A percentile compares a stretch with the other conserved stretches of the same genome.
Conservation (phyloP, 1,140 invertebrate species). For the Drosophila ficusphila region DNA sequence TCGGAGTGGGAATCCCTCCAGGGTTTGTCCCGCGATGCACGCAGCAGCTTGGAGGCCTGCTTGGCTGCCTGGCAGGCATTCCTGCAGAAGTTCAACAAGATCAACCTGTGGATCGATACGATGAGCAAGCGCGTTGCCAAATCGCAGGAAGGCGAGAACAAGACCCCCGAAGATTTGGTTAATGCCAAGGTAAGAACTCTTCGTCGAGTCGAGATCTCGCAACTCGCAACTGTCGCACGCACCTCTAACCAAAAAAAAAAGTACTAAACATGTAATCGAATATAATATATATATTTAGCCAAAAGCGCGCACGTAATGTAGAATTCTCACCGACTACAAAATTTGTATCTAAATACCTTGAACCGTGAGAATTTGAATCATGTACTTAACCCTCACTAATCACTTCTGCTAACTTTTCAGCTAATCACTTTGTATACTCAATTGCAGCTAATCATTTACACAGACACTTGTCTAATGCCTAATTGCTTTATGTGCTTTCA, state of each 20-base stretch:
- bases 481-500: slow-evolving; percentile 60
- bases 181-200: slow-evolving; percentile 88
- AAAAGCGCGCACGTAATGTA: slow-evolving; percentile 49
- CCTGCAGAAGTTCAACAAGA: slow-evolving; percentile 89
- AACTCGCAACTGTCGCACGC: slow-evolving; percentile 67
- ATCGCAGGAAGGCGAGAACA: slow-evolving; percentile 90
- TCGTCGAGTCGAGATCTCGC: slow-evolving; percentile 47
- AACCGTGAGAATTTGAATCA: slow-evolving; percentile 37
- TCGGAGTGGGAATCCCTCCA: slow-evolving; percentile 94
- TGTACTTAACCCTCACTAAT: slow-evolving; percentile 65
- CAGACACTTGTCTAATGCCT: slow-evolving; percentile 53
- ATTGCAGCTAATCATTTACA: slow-evolving; percentile 73
- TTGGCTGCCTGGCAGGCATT: slow-evolving; percentile 95
- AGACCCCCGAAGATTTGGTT: slow-evolving; percentile 91
- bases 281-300: slow-evolving; percentile 18
- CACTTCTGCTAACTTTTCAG: slow-evolving; percentile 64
- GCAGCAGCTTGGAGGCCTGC: slow-evolving; percentile 91
- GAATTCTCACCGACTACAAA: slow-evolving; percentile 39
- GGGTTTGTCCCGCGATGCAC: slow-evolving; percentile 91
- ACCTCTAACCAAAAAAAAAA: slow-evolving; percentile 65
- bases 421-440: slow-evolving; percentile 58
- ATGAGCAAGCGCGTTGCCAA: slow-evolving; percentile 88
- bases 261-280: slow-evolving; percentile 51
- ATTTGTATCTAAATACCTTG: slow-evolving; percentile 38
- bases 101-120: slow-evolving; percentile 91